Evolutionary conservation across 2,113 vertebrate species (phyloP).

Genomic region (Agapornis roseicollis): DNA sequence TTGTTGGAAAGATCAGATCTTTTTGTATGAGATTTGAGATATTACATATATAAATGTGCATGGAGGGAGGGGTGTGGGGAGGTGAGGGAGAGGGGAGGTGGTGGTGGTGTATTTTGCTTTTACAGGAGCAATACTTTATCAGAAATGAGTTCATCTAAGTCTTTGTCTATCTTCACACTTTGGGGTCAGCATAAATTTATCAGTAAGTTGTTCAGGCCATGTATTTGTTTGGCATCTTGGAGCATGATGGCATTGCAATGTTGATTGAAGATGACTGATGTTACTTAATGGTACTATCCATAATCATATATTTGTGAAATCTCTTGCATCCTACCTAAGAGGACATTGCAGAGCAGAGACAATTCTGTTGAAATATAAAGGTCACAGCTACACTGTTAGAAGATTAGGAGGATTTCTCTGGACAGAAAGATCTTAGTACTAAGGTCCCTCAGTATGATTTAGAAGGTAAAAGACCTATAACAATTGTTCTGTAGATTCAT

Average conservation of each 20-base stretch:
- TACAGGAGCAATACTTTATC: constrained; percentile 40
- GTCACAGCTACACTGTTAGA: neutral
- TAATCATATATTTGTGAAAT: neutral
- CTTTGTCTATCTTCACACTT: neutral
- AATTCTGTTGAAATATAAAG: neutral
- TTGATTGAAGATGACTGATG: neutral
- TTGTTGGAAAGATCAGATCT: constrained; percentile 69
- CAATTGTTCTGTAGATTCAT: neutral
- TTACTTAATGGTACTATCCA: neutral
- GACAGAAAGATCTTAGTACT: neutral
- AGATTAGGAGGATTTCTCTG: neutral
- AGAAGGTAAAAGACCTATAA: neutral
- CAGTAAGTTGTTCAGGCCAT: neutral
- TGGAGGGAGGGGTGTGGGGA: neutral
- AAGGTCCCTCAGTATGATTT: neutral
- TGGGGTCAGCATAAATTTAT: neutral
- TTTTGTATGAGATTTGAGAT: constrained; percentile 48
- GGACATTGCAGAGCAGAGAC: neutral
- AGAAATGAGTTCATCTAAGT: constrained; percentile 25
- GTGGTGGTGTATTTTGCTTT: neutral
- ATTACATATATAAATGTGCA: constrained; percentile 10
- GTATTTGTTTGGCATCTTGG: neutral
- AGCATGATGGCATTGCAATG: rapidly evolving
- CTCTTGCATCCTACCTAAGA: neutral
- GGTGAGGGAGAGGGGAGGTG: neutral